phyloP scores from a whole-genome alignment of 2,113 vertebrate species.

The Callipepla squamata region DNA sequence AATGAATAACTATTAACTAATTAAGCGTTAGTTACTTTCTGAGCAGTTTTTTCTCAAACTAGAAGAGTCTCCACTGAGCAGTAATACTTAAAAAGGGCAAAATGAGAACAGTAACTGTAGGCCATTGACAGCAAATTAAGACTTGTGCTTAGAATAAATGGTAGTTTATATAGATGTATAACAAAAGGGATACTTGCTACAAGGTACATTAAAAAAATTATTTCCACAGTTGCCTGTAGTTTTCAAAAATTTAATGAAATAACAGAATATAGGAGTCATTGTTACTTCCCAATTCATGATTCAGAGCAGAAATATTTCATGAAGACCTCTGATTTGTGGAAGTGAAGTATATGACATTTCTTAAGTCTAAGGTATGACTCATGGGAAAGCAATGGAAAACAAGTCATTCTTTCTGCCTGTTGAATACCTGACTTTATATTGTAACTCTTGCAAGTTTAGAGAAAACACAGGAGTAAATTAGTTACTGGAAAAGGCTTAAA shows the following conservation, averaged over 20 bases:
- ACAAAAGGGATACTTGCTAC: not conserved
- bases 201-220: not conserved
- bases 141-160: not conserved
- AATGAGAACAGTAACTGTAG: not conserved
- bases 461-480: not conserved
- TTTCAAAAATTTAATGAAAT: not conserved
- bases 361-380: not conserved
- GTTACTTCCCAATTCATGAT: not conserved
- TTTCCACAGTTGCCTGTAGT: not conserved
- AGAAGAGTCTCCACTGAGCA: not conserved
- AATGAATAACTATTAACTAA: not conserved
- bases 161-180: not conserved
- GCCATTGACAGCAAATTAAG: not conserved
- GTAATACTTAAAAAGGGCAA: not conserved
- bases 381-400: not conserved
- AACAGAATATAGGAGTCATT: constrained; percentile 24
- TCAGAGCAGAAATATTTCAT: constrained; percentile 27
- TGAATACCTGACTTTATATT: not conserved
- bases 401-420: not conserved
- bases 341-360: not conserved
- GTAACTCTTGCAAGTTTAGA: not conserved
- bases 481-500: not conserved
- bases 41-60: not conserved
- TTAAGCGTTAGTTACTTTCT: not conserved
- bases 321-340: constrained; percentile 33